A percentile compares a stretch with the other conserved stretches of the same genome.
phyloP scores from a whole-genome alignment of 2,797 vertebrate species.

The Lacerta bilineata region DNA sequence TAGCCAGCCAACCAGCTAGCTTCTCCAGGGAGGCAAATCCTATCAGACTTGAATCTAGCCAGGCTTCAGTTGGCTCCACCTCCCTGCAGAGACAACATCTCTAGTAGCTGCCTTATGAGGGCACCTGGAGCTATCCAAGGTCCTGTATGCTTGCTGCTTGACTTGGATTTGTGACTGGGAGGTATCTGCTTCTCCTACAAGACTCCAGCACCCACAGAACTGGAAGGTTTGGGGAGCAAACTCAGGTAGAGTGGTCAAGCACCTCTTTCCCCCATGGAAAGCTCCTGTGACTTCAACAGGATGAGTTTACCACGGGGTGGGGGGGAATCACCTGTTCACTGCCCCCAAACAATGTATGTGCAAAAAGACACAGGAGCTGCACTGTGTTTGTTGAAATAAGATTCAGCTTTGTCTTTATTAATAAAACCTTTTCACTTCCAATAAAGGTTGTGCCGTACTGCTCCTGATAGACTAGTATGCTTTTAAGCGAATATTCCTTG shows the following conservation, averaged over 20 bases:
- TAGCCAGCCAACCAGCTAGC: too few species aligned
- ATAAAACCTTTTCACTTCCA: not conserved
- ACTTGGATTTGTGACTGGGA: too few species aligned
- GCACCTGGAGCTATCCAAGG: too few species aligned
- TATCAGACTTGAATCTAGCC: too few species aligned
- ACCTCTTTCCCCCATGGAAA: not conserved
- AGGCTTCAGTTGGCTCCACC: too few species aligned
- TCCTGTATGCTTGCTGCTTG: too few species aligned
- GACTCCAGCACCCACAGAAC: too few species aligned
- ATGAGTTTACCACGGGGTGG: not conserved
- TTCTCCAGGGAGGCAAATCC: too few species aligned
- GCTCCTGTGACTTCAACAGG: not conserved
- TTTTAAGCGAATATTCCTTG: not conserved
- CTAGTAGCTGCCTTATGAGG: too few species aligned
- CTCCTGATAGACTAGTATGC: not conserved
- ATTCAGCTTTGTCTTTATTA: not conserved
- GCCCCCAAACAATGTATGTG: not conserved
- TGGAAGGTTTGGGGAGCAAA: not conserved
- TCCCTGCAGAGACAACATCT: too few species aligned
- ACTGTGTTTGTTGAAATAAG: not conserved
- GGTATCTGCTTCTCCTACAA: too few species aligned
- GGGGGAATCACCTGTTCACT: not conserved
- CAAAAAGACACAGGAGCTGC: not conserved
- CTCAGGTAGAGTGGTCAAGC: too few species aligned
- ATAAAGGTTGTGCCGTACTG: not conserved